Percentiles rank a stretch among this genome's conserved stretches.
These are phyloP conservation scores for Bambusicola thoracicus DNA, from an alignment of 2,113 vertebrate species.

Conservation along the genomic window DNA sequence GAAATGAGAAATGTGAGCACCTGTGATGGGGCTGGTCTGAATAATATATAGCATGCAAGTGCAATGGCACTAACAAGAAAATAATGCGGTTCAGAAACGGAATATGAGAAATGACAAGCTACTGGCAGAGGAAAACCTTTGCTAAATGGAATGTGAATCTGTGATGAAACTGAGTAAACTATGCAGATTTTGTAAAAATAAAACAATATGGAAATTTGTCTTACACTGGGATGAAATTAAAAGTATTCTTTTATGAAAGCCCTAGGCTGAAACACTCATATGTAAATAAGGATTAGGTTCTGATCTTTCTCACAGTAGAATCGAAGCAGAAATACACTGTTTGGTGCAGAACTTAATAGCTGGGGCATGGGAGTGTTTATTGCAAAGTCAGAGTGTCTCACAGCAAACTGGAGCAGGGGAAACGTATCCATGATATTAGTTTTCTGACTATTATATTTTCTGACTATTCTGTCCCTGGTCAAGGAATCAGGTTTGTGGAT, in stretches of 20 bases:
- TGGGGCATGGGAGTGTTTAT: background rate
- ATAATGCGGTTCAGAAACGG: conserved; percentile 29
- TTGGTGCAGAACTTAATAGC: background rate
- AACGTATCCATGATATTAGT: conserved; percentile 16
- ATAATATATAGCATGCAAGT: conserved; percentile 15
- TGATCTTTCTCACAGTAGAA: background rate
- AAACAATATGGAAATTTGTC: background rate
- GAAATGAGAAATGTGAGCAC: conserved; percentile 49
- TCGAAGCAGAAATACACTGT: background rate
- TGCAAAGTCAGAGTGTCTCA: background rate
- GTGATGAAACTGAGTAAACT: conserved; percentile 13
- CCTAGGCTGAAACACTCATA: background rate
- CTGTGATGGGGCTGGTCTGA: conserved; percentile 45
- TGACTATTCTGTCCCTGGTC: background rate
- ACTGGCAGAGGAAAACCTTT: conserved; percentile 34
- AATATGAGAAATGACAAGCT: conserved; percentile 48
- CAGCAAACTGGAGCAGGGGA: background rate
- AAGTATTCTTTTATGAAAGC: background rate
- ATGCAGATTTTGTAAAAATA: conserved; percentile 34
- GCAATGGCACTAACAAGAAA: conserved; percentile 41
- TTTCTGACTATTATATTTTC: conserved; percentile 31
- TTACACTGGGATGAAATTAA: background rate
- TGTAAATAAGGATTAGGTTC: background rate
- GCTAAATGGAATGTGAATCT: background rate
- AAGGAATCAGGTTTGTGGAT: conserved; percentile 26